Conservation (phyloP, 2,797 vertebrate species). For the Molothrus aeneus region DNA sequence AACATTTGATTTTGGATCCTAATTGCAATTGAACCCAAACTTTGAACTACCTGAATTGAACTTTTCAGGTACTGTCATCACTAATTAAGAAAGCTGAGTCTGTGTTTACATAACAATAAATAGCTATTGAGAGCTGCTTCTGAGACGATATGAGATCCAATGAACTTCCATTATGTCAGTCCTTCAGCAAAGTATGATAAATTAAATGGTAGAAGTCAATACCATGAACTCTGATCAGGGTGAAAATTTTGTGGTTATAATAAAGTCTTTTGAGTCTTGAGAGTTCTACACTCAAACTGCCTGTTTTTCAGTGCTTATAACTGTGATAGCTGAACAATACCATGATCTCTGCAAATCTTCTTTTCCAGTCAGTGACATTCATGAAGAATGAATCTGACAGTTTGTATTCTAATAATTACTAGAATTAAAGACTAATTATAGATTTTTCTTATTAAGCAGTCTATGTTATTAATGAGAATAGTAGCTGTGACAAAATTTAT, state of each 20-base stretch:
- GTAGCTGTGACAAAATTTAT: neutral
- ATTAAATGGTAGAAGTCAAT: slow-evolving; percentile 16
- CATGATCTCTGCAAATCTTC: neutral
- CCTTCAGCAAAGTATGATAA: neutral
- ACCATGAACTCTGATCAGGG: neutral
- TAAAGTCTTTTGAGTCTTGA: neutral
- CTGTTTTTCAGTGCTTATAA: neutral
- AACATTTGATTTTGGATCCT: neutral
- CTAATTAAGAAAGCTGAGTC: neutral
- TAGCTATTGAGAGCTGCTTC: neutral
- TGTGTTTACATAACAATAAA: slow-evolving; percentile 25
- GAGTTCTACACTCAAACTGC: neutral
- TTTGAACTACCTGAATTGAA: neutral
- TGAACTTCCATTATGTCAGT: neutral
- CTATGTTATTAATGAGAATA: slow-evolving; percentile 20
- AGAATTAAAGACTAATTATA: slow-evolving; percentile 27
- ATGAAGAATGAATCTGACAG: slow-evolving; percentile 22
- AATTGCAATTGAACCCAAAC: neutral
- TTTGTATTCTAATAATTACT: slow-evolving; percentile 32
- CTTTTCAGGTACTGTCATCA: neutral
- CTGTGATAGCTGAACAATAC: neutral
- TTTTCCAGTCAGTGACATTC: neutral
- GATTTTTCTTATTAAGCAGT: slow-evolving; percentile 35
- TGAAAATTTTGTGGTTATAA: neutral
- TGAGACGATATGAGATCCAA: neutral